Evolutionary conservation across 2,888 invertebrate genomes (phyloP).

Genomic region (Agonopterix arenella): DNA sequence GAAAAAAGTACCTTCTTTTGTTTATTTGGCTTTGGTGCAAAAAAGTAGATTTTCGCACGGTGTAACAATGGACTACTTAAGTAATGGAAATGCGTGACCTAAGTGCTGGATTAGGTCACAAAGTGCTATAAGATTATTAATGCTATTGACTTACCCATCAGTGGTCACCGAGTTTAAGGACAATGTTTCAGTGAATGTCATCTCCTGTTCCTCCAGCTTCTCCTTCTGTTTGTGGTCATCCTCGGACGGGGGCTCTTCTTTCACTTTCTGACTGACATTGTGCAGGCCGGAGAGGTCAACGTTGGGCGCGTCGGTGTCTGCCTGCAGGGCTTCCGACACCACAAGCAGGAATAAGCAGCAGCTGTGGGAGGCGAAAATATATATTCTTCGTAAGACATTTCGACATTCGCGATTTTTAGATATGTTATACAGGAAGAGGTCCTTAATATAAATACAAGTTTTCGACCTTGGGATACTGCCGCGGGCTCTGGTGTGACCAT

Average conservation of each 20-base stretch:
- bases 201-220: constrained; percentile 42
- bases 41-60: no score
- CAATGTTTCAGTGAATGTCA: constrained; percentile 68
- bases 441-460: no score
- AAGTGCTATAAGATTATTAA: no score
- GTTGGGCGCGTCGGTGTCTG: constrained; percentile 36
- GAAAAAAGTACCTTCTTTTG: no score
- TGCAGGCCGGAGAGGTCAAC: constrained; percentile 62
- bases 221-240: constrained; percentile 12
- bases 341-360: constrained; percentile 77
- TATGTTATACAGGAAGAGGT: no score
- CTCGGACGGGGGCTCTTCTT: constrained; percentile 5
- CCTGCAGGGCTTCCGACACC: constrained; percentile 73
- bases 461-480: no score
- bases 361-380: constrained; percentile 43
- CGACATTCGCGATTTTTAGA: not conserved
- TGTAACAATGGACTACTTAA: no score
- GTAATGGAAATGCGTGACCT: no score
- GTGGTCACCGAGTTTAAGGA: constrained; percentile 75
- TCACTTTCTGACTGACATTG: constrained; percentile 56
- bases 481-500: no score
- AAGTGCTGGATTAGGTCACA: no score
- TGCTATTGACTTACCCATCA: constrained; percentile 68
- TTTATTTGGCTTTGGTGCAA: no score
- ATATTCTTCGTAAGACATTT: not conserved